Conservation (phyloP, 2,797 vertebrate species). For the Phalloptychus januarius region DNA sequence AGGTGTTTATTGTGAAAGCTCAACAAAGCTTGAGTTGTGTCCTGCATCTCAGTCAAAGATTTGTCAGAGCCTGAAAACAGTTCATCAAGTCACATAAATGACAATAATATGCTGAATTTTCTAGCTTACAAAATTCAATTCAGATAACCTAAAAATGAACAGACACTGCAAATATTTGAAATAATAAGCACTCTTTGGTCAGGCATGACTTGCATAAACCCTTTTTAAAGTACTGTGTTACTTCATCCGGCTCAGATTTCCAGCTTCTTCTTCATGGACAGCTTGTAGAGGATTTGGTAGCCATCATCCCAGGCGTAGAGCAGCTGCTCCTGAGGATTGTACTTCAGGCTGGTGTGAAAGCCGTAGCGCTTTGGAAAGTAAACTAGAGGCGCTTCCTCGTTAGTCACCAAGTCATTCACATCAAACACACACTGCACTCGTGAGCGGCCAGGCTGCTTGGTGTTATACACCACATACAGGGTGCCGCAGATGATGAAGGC, state of each 20-base stretch:
- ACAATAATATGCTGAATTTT: neutral
- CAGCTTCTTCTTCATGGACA: constrained; percentile 91
- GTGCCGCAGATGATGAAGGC: constrained; percentile 96
- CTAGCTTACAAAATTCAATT: neutral
- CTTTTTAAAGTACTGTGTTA: neutral
- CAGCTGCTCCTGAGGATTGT: constrained; percentile 91
- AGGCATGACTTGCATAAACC: neutral
- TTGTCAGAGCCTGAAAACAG: neutral
- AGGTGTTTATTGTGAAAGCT: neutral
- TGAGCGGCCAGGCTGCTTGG: constrained; percentile 90
- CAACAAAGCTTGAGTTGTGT: neutral
- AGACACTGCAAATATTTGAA: neutral
- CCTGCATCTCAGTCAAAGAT: neutral
- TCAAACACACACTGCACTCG: constrained; percentile 95
- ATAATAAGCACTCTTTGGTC: neutral
- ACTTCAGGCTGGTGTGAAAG: constrained; percentile 93
- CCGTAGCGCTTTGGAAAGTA: constrained; percentile 97
- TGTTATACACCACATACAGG: constrained; percentile 96
- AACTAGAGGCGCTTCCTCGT: constrained; percentile 87
- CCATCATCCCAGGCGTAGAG: constrained; percentile 98
- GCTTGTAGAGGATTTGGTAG: constrained; percentile 97
- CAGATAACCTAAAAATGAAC: neutral
- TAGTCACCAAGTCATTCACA: constrained; percentile 87
- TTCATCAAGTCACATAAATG: neutral
- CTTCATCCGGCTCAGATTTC: constrained; percentile 70